Evolutionary conservation across 2,797 vertebrate species (phyloP).

Genomic region (Premnoplex brunnescens): DNA sequence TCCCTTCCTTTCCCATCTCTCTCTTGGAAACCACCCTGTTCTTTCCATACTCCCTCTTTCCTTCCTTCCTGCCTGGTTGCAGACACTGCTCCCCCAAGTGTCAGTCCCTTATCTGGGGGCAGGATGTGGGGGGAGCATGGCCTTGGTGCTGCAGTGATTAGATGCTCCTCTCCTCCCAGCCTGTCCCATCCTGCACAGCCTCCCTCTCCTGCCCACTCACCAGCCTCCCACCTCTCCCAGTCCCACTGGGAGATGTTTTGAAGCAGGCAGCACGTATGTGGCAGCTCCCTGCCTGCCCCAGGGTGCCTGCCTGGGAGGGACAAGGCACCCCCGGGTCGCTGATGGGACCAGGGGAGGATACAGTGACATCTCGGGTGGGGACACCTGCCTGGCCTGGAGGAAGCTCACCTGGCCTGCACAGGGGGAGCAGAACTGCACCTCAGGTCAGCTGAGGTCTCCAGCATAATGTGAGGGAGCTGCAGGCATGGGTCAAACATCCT

Average conservation of each 20-base stretch:
- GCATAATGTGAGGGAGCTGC: background rate
- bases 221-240: background rate
- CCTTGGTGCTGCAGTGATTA: background rate
- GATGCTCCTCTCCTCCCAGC: background rate
- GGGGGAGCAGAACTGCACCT: background rate
- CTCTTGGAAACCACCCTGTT: background rate
- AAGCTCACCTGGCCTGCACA: background rate
- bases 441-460: background rate
- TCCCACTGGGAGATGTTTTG: background rate
- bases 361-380: background rate
- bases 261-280: background rate
- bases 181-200: background rate
- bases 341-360: background rate
- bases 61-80: slow-evolving; percentile 9
- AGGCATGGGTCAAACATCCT: background rate
- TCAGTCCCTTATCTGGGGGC: background rate
- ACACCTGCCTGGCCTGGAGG: background rate
- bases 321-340: background rate
- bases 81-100: background rate
- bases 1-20: background rate
- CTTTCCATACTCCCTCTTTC: background rate
- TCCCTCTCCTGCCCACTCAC: background rate
- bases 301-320: background rate
- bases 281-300: background rate
- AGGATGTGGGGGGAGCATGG: background rate